phyloP scores from a whole-genome alignment of 2,797 vertebrate genomes.

The Iguana delicatissima region DNA sequence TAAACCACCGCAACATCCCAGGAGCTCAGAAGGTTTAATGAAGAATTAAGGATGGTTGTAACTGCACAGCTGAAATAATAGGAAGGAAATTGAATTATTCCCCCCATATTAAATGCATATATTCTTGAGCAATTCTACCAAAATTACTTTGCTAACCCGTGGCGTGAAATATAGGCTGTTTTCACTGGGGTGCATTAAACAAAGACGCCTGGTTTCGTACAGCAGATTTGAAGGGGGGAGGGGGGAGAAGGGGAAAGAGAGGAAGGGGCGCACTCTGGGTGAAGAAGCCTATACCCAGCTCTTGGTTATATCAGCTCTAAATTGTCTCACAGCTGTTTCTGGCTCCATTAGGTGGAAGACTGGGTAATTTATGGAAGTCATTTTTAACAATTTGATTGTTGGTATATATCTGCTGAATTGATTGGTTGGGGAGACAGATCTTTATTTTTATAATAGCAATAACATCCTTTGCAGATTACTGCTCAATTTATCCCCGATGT shows the following conservation, averaged over 20 bases:
- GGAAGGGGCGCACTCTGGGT: conserved; percentile 61
- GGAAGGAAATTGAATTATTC: conserved; percentile 79
- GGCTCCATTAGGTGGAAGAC: conserved; percentile 77
- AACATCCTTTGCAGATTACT: conserved; percentile 79
- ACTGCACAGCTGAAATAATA: conserved; percentile 75
- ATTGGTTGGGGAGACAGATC: conserved; percentile 82
- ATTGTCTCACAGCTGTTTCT: conserved; percentile 81
- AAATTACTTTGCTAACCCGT: conserved; percentile 63
- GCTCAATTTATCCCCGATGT: conserved; percentile 77
- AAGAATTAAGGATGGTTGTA: conserved; percentile 77
- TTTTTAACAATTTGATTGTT: conserved; percentile 84
- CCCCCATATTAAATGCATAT: conserved; percentile 76
- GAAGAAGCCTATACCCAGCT: conserved; percentile 69
- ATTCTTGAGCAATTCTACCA: conserved; percentile 74
- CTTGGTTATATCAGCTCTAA: conserved; percentile 74
- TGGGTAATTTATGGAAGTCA: conserved; percentile 81
- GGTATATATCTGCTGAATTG: conserved; percentile 82
- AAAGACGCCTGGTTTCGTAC: conserved; percentile 59
- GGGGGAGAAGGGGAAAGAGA: conserved; percentile 27
- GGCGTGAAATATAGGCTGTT: conserved; percentile 74
- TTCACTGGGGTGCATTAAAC: conserved; percentile 76
- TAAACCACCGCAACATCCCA: conserved; percentile 67
- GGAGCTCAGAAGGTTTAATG: conserved; percentile 75
- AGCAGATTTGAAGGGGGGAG: conserved; percentile 62
- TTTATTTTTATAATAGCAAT: conserved; percentile 83